Conservation (phyloP, 2,888 invertebrate genomes). For the Calliphora vomitoria region DNA sequence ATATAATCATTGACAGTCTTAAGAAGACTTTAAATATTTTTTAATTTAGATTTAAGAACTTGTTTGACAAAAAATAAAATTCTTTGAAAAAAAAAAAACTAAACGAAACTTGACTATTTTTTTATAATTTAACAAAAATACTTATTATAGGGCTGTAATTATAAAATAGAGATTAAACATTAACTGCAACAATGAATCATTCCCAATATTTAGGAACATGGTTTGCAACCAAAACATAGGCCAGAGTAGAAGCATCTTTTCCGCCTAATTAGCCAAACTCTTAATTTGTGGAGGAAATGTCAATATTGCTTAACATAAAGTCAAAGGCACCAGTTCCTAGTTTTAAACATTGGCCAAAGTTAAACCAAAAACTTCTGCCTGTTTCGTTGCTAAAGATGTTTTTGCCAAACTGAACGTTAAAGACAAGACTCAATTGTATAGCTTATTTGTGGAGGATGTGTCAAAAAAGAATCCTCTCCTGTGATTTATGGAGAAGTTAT, state of each 20-base stretch:
- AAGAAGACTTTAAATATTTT: neutral
- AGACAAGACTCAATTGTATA: slow-evolving; percentile 81
- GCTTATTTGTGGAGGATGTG: slow-evolving; percentile 80
- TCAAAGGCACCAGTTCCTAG: slow-evolving; percentile 67
- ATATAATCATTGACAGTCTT: neutral
- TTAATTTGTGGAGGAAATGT: too few species aligned
- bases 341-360: neutral
- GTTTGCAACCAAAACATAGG: too few species aligned
- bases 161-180: too few species aligned
- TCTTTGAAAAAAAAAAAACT: neutral
- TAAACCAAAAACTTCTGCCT: slow-evolving; percentile 33
- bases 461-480: slow-evolving; percentile 77
- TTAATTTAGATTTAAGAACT: neutral
- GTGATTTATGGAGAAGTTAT: slow-evolving; percentile 76
- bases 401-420: slow-evolving; percentile 81
- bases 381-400: slow-evolving; percentile 80
- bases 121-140: too few species aligned
- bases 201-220: too few species aligned
- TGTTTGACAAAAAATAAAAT: neutral
- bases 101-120: neutral
- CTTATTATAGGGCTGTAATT: too few species aligned
- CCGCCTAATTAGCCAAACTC: too few species aligned
- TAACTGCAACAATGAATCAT: too few species aligned
- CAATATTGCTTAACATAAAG: slow-evolving; percentile 13
- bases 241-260: too few species aligned